Evolutionary conservation across 2,113 vertebrate species (phyloP).

Genomic region (Rissa tridactyla): DNA sequence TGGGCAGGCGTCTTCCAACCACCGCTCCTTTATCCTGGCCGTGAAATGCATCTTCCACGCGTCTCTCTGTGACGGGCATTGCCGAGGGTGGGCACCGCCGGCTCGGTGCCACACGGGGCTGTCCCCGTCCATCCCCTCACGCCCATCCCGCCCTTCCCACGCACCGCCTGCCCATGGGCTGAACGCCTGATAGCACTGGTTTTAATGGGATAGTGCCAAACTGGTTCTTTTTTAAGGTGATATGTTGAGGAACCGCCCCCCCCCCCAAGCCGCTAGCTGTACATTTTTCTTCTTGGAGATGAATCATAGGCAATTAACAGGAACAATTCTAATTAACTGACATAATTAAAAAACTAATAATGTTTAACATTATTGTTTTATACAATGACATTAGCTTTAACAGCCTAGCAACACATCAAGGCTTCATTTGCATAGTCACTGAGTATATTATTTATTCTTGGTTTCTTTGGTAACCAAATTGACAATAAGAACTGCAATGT

Average conservation of each 20-base stretch:
- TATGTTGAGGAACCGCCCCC: background rate
- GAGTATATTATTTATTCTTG: slow-evolving; percentile 74
- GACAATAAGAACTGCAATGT: slow-evolving; percentile 68
- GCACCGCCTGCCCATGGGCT: background rate
- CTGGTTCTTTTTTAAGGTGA: background rate
- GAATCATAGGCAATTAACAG: slow-evolving; percentile 81
- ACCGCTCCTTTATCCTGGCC: fast-evolving
- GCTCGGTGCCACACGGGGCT: background rate
- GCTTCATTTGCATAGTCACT: slow-evolving; percentile 75
- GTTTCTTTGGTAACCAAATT: slow-evolving; percentile 75
- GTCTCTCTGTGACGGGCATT: background rate
- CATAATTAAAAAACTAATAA: slow-evolving; percentile 87
- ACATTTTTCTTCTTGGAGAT: slow-evolving; percentile 76
- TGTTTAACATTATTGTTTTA: slow-evolving; percentile 82
- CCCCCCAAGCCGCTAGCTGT: slow-evolving; percentile 28
- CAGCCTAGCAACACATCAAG: slow-evolving; percentile 77
- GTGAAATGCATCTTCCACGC: background rate
- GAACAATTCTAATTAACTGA: slow-evolving; percentile 81
- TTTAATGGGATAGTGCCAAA: background rate
- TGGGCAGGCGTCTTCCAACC: background rate
- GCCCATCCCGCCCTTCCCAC: background rate
- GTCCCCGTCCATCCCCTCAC: background rate
- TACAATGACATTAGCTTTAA: slow-evolving; percentile 78
- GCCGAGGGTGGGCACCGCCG: background rate
- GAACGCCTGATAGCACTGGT: background rate